Evolutionary conservation across 2,797 vertebrate species (phyloP), one percentile per base, ranked within the genome.

Genomic region (Hafferia zeledoni): DNA sequence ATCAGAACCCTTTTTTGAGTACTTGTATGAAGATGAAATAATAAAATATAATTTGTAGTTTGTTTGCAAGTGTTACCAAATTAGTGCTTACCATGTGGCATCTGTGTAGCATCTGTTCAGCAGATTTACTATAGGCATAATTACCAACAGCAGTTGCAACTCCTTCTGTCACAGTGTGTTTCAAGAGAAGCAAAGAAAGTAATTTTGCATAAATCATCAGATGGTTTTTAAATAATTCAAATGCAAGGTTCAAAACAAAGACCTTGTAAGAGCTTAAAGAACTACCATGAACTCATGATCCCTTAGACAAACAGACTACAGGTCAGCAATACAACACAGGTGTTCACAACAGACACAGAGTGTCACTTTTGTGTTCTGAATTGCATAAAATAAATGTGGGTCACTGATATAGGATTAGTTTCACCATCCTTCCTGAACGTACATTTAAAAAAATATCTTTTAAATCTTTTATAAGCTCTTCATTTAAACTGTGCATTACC

Each of bases 401-500:
- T 9, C 4, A 1, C 43, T 87, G 28, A 53, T 81, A 23, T 0
- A 78, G 55, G 49, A 56, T 90, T 83, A n/a, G 2, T 74, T 90
- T 53, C 17, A 72, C 46, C 44, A 65, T 47, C 47, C 19, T 60
- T 88, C 37, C 20, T 0, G 1, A 71, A 49, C 24, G 11, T 30
- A 2, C 55, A 41, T 80, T 88, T 87, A 2, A 91, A 80, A 86
- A 80, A 67, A 31, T 14, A 35, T 10, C 25, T 50, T 67, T 71
- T 60, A 65, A 79, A 39, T 76, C 20, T 90, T 78, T 67, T 2
- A 10, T 53, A 65, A 41, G 64, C 17, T 92, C 80, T 80, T 87
- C 61, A 5, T 94, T 57, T 90, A 97, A 96, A 93, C 85, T 96
- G 75, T 84, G 63, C 77, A 56, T 81, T 97, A 71, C 83, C 87